These are phyloP conservation scores for Rhagoletis pomonella DNA, from an alignment of 1,140 invertebrate genomes.

Conservation along the genomic window DNA sequence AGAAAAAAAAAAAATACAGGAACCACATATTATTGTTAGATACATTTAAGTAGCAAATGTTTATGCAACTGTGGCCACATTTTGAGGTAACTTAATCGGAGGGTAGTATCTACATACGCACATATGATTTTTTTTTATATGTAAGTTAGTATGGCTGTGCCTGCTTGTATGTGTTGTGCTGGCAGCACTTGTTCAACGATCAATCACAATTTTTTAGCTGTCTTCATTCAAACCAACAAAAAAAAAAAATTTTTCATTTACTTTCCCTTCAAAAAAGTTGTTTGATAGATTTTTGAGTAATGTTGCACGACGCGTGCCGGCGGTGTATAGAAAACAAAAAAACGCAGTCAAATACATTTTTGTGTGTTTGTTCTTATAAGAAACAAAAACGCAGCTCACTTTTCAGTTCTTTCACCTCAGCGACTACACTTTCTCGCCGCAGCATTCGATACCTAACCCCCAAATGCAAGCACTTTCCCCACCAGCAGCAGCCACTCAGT, in stretches of 20 bases:
- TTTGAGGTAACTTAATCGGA: not conserved
- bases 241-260: slow-evolving; percentile 34
- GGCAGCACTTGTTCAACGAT: slow-evolving; percentile 64
- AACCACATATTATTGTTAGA: slow-evolving; percentile 3
- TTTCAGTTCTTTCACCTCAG: slow-evolving; percentile 50
- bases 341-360: not conserved
- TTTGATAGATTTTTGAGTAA: slow-evolving; percentile 66
- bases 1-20: not conserved
- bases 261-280: slow-evolving; percentile 18
- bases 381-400: slow-evolving; percentile 12
- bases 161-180: not conserved
- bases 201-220: slow-evolving; percentile 67
- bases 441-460: not conserved
- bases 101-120: not conserved
- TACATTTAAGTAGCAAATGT: slow-evolving; percentile 36
- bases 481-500: not conserved
- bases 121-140: not conserved
- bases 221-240: slow-evolving; percentile 43
- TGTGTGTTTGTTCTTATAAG: not conserved
- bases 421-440: not conserved
- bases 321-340: slow-evolving; percentile 4
- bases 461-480: not conserved
- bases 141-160: not conserved
- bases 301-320: slow-evolving; percentile 67
- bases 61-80: slow-evolving; percentile 51